These are phyloP conservation scores for Hoplodrina ambigua DNA, from an alignment of 2,888 invertebrate species.

Conservation along the genomic window DNA sequence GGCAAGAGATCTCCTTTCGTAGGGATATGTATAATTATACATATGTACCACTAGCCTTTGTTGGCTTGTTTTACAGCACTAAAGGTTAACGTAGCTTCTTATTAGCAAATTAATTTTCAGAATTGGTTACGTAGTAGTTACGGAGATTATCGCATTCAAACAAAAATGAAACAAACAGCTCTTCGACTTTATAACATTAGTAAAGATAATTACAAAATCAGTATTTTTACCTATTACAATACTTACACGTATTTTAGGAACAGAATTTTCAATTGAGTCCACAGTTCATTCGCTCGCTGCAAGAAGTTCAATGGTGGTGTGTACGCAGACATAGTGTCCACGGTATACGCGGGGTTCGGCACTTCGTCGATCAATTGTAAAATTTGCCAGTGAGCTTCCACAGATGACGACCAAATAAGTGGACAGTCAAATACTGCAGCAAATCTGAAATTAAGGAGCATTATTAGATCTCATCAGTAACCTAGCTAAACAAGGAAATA, in stretches of 20 bases:
- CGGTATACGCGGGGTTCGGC: constrained; percentile 74
- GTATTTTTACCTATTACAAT: background rate
- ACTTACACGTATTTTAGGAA: constrained; percentile 59
- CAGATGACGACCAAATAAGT: constrained; percentile 71
- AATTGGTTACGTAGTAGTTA: too few species aligned
- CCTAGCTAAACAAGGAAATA: background rate
- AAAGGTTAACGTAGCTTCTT: too few species aligned
- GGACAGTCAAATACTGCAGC: constrained; percentile 72
- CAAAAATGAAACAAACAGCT: too few species aligned
- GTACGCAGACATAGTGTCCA: constrained; percentile 58
- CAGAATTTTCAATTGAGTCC: constrained; percentile 45
- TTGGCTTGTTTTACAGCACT: too few species aligned
- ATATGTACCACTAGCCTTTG: too few species aligned
- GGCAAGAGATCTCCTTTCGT: too few species aligned
- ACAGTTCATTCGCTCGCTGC: constrained; percentile 70
- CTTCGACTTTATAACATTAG: too few species aligned
- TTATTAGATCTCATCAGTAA: background rate
- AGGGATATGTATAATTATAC: too few species aligned
- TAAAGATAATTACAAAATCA: too few species aligned
- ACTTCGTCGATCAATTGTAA: constrained; percentile 72
- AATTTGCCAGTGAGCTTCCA: constrained; percentile 73
- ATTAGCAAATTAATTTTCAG: too few species aligned
- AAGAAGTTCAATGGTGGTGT: constrained; percentile 73
- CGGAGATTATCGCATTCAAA: too few species aligned
- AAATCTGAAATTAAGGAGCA: constrained; percentile 64